These are phyloP conservation scores for Gymnothorax javanicus DNA, from an alignment of 2,797 vertebrate species.

Conservation along the genomic window DNA sequence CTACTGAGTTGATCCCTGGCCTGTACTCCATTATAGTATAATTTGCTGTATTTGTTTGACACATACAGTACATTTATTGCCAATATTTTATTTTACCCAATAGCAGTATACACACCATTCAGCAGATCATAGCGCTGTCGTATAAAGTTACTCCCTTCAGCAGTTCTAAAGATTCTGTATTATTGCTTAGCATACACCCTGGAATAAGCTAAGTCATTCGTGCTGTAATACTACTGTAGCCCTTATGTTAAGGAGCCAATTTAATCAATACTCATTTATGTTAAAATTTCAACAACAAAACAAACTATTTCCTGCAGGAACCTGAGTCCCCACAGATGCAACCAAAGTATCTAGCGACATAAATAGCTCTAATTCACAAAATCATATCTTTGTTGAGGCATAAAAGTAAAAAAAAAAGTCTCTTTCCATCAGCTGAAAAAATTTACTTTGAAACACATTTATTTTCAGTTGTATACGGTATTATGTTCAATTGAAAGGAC, in stretches of 20 bases:
- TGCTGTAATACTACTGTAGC: background rate
- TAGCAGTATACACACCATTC: background rate
- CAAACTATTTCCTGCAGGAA: background rate
- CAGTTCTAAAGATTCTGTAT: background rate
- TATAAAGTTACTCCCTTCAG: background rate
- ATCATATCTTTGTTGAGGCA: background rate
- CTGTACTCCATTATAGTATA: background rate
- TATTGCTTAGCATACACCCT: background rate
- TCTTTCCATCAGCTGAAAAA: background rate
- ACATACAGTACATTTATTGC: background rate
- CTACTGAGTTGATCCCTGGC: slow-evolving; percentile 11
- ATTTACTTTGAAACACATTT: background rate
- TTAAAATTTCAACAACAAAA: background rate
- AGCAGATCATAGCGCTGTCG: background rate
- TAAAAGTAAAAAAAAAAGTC: background rate
- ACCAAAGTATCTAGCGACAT: background rate
- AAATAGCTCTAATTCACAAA: background rate
- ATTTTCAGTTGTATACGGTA: background rate
- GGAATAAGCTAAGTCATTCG: background rate
- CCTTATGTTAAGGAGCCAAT: background rate
- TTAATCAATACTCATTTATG: background rate
- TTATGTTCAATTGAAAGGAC: background rate
- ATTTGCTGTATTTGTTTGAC: background rate
- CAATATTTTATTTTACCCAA: background rate
- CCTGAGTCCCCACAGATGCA: background rate